These are phyloP conservation scores for Solea senegalensis DNA, from an alignment of 2,113 vertebrate genomes.

Conservation along the genomic window DNA sequence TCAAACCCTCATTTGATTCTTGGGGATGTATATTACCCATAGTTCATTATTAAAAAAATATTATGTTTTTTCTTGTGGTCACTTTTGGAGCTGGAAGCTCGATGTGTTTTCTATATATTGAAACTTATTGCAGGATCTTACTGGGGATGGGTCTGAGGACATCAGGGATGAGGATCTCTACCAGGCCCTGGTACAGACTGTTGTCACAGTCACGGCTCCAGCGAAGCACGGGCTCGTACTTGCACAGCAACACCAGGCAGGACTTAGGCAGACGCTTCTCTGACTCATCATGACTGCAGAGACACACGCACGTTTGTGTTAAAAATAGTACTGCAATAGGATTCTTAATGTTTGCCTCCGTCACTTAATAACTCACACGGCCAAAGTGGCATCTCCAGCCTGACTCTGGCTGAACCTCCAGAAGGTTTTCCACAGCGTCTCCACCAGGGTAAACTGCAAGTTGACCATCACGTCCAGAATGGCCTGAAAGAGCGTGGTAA, in stretches of 20 bases:
- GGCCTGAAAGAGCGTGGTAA: conserved; percentile 76
- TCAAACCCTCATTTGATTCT: no score
- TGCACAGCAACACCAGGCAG: conserved; percentile 90
- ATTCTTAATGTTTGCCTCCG: neutral
- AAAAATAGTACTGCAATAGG: neutral
- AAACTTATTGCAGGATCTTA: conserved; percentile 70
- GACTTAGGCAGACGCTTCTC: conserved; percentile 93
- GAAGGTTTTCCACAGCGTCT: conserved; percentile 95
- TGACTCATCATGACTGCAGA: conserved; percentile 88
- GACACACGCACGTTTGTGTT: conserved; percentile 11
- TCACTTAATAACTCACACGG: conserved; percentile 83
- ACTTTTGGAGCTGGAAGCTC: neutral
- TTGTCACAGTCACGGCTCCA: conserved; percentile 94
- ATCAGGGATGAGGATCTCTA: conserved; percentile 93
- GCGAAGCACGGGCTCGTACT: conserved; percentile 92
- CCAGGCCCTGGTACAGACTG: conserved; percentile 91
- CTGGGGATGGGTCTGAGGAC: conserved; percentile 95
- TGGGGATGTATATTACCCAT: no score
- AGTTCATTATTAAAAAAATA: no score
- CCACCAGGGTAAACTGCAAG: conserved; percentile 93
- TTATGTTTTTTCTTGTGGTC: neutral
- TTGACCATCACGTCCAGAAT: conserved; percentile 95
- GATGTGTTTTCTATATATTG: neutral
- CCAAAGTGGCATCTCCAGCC: conserved; percentile 82
- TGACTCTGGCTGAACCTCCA: conserved; percentile 92